Percentiles rank a stretch among this genome's conserved stretches.
Evolutionary conservation across 2,888 invertebrate species (phyloP).

Genomic region (Octonoba sinensis): DNA sequence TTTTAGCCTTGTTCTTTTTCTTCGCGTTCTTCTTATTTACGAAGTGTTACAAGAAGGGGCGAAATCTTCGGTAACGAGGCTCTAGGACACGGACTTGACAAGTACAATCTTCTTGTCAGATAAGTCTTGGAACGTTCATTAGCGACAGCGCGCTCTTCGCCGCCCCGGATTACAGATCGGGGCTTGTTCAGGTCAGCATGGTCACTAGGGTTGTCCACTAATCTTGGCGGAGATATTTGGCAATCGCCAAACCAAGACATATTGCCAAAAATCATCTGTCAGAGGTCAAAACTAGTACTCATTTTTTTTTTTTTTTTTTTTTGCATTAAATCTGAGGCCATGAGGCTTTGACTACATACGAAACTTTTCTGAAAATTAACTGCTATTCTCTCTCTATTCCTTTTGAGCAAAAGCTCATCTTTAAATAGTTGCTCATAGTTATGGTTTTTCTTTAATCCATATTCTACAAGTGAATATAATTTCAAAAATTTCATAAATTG

Average conservation of each 20-base stretch:
- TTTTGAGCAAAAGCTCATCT: too few species aligned
- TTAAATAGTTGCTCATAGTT: too few species aligned
- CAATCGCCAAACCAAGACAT: constrained; percentile 50
- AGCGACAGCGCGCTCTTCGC: constrained; percentile 49
- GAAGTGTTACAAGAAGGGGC: constrained; percentile 2
- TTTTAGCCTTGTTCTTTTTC: too few species aligned
- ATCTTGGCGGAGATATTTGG: constrained; percentile 16
- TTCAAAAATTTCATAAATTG: too few species aligned
- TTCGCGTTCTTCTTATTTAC: too few species aligned
- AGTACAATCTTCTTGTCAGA: constrained; percentile 63
- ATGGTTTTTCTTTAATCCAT: too few species aligned
- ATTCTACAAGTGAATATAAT: too few species aligned
- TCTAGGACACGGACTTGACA: constrained; percentile 46
- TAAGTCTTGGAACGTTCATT: constrained; percentile 54
- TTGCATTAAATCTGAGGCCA: not conserved
- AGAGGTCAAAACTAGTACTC: not conserved
- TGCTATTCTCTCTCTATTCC: too few species aligned
- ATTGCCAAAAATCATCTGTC: not conserved
- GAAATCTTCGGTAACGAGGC: constrained; percentile 13
- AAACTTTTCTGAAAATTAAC: too few species aligned
- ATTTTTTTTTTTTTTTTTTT: not conserved
- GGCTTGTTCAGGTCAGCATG: constrained; percentile 47
- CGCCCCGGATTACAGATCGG: constrained; percentile 56
- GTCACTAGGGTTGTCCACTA: constrained; percentile 37
- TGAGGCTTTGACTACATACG: too few species aligned